Evolutionary conservation across 2,888 invertebrate species (phyloP), one percentile per base, ranked within the genome.

Genomic region (Hybos culiciformis): DNA sequence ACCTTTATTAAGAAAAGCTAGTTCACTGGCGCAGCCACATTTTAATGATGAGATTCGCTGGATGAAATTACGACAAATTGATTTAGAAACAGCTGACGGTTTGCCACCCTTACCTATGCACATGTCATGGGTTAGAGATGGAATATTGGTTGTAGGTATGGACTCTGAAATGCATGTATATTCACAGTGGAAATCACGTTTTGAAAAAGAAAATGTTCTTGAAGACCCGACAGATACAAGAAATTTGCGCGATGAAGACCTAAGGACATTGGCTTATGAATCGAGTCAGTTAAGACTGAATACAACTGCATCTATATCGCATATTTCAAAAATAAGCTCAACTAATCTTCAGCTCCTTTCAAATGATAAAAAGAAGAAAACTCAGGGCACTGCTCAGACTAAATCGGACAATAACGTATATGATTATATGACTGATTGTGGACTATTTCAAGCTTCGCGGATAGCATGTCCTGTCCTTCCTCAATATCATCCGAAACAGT

Each of bases 111-210:
- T 98, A 38, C 98, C 98, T 0, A 97, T 97, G 87, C 93, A 96
- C 62, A 86, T 97, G 55, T 93, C 93, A 3, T 99, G 98, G 97
- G 94, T 97, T 1, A 75, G 98, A 19, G 97, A 97, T 59, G 97
- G 97, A 1, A 91, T 98, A 50, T 69, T 98, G 2, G 92, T 99
- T 0, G 94, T 98, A 2, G 98, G 97, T 3, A 96, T 98, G 96
- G 94, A 97, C 62, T 96, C 94, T 3, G 98, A 98, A 64, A 96
- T 98, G 93, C 94, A 97, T 58, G 94, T 98, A 0, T 98, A 96
- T 62, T 93, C 94, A 1, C 98, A 98, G 59, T 98, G 97, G 97
- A 86, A 86, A 57, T 83, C 87, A 0, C 59, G 62, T 12, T 57
- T 56, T 36, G 52, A 46, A 17, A 56, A 61, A 34, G 54, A 56